A percentile compares a stretch with the other conserved stretches of the same genome.
phyloP scores from a whole-genome alignment of 2,797 vertebrate genomes.

The Cynopterus sphinx region DNA sequence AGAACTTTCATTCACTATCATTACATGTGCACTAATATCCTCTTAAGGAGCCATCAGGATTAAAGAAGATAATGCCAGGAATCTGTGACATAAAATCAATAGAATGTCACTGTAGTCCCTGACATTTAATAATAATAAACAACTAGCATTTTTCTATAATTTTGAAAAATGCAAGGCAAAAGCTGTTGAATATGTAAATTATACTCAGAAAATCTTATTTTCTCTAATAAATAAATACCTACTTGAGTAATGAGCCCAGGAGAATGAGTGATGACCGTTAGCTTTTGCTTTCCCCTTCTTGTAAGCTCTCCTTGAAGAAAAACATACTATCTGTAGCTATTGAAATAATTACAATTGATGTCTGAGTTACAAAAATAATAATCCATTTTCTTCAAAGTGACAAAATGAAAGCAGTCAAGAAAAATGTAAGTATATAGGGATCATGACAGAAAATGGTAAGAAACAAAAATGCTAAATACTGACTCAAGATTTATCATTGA shows the following conservation, averaged over 20 bases:
- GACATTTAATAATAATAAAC: slow-evolving; percentile 8
- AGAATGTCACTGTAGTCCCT: neutral
- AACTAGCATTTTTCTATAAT: neutral
- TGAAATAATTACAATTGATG: slow-evolving; percentile 5
- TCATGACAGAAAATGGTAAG: neutral
- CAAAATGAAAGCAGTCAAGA: neutral
- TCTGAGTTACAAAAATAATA: neutral
- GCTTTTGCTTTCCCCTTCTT: neutral
- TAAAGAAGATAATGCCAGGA: neutral
- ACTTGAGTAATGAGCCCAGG: slow-evolving; percentile 1
- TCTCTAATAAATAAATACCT: slow-evolving; percentile 23
- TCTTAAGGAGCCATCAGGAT: neutral
- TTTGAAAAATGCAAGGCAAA: neutral
- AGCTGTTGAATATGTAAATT: neutral
- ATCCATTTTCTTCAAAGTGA: neutral
- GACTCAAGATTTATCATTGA: neutral
- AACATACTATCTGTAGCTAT: neutral
- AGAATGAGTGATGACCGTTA: neutral
- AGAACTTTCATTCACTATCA: neutral
- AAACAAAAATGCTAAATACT: neutral
- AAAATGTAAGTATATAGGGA: neutral
- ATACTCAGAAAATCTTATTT: neutral
- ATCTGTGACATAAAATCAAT: neutral
- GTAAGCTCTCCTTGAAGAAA: neutral
- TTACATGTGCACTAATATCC: neutral